A percentile compares a stretch with the other conserved stretches of the same genome.
Evolutionary conservation across 2,113 vertebrate genomes (phyloP).

Genomic region (Desmodus rotundus): DNA sequence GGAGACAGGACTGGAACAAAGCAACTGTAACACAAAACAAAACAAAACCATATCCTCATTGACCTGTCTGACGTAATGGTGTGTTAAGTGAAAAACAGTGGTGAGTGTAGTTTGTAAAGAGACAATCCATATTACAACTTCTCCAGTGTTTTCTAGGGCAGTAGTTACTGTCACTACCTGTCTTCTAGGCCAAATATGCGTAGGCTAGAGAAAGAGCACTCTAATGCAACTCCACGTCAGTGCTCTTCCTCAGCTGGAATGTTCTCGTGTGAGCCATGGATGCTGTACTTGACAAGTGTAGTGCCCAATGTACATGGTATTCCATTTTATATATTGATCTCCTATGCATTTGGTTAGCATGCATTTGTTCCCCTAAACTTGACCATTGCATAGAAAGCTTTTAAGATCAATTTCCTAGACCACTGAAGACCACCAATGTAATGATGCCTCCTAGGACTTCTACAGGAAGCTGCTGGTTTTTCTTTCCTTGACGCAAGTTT

Average conservation of each 20-base stretch:
- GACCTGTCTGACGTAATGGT: background rate
- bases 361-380: background rate
- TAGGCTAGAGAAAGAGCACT: background rate
- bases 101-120: background rate
- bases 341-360: background rate
- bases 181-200: background rate
- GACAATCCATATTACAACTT: background rate
- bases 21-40: background rate
- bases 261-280: background rate
- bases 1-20: background rate
- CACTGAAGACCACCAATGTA: background rate
- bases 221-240: background rate
- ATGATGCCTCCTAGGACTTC: background rate
- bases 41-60: background rate
- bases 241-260: background rate
- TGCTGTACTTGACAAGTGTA: background rate
- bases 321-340: background rate
- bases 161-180: background rate
- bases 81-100: background rate
- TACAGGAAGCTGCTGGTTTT: background rate
- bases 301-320: background rate
- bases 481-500: background rate
- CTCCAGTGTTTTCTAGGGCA: background rate
- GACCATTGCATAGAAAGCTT: constrained; percentile 6
- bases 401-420: background rate